These are phyloP conservation scores for Mastacembelus armatus DNA, from an alignment of 2,797 vertebrate genomes.

Conservation along the genomic window DNA sequence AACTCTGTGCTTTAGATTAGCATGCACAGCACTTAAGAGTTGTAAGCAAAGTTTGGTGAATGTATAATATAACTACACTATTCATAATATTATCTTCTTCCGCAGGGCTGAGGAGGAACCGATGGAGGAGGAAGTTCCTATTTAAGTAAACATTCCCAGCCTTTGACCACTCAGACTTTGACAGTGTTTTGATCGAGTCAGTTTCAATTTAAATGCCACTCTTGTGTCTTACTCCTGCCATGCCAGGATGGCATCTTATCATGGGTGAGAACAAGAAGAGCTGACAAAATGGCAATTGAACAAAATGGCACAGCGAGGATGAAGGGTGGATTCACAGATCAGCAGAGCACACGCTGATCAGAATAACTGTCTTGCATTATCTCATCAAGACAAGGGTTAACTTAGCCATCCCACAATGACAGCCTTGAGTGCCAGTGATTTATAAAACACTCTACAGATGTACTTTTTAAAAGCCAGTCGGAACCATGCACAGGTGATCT, in stretches of 20 bases:
- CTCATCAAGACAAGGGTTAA: constrained; percentile 42
- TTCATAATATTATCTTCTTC: constrained; percentile 12
- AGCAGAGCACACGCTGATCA: constrained; percentile 47
- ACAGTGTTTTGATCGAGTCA: constrained; percentile 85
- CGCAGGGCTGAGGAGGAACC: constrained; percentile 93
- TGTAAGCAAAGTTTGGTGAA: not conserved
- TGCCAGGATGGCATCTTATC: constrained; percentile 64
- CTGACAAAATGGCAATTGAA: constrained; percentile 46
- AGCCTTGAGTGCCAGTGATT: constrained; percentile 66
- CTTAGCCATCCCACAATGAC: constrained; percentile 32
- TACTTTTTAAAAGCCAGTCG: constrained; percentile 54
- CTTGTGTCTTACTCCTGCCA: constrained; percentile 76
- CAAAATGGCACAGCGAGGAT: constrained; percentile 64
- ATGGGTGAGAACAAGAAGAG: constrained; percentile 59
- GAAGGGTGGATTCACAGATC: constrained; percentile 38
- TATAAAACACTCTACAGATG: constrained; percentile 62
- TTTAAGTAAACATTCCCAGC: constrained; percentile 86
- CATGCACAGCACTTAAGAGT: not conserved
- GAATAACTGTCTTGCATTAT: constrained; percentile 30
- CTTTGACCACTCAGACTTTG: constrained; percentile 77
- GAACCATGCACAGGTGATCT: constrained; percentile 25
- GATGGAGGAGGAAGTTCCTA: constrained; percentile 95
- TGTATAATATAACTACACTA: not conserved
- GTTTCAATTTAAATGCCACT: constrained; percentile 74
- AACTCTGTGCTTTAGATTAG: not conserved